Base-by-base conservation (phyloP, 1,140 invertebrate genomes). In the Globodera ellingtonae region DNA sequence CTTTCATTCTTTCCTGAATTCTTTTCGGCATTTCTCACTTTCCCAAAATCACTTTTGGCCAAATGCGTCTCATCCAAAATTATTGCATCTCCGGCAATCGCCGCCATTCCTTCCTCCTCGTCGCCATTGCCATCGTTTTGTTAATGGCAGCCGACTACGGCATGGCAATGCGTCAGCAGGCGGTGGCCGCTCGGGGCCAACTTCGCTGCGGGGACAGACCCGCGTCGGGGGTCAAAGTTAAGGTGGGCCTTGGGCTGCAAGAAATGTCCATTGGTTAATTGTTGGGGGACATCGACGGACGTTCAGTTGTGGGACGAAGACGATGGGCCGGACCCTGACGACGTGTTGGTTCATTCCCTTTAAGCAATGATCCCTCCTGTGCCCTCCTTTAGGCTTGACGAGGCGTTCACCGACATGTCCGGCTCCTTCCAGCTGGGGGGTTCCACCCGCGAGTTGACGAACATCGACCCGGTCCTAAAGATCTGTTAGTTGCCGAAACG, bases 171-270 rank as follows among this genome's bases (percentile, higher is more conserved):
- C 75, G 86, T 15, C 83, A 85, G 75, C 84, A 85, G 65, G 84
- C 87, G 46, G 86, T 87, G 67, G 84, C 83, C 18, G 86, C 81
- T 13, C 86, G 86, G 46, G 84, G 84, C 35, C 69, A 82, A 62
- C 70, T 85, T 15, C 24, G 77, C 18, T 85, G 84, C 65, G 81
- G 81, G 67, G 62, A 47, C 62, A 47, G 52, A 44, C 83, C 84
- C 15, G 75, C 78, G 18, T 70, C 47, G 44, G 84, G 86, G 50
- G 85, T 83, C 13, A 82, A 87, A 50, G 84, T 85, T 1, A 85
- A 85, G 76, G 69, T 84, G 10, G 78, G n/a, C 56, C 48, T 21
- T 46, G 56, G 75, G 75, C 46, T 35, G 35, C 35, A n/a, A 6
- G 50, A 18, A 46, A 46, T 21, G 24, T 47, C n/a, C 50, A 24